Conservation (phyloP, 2,888 invertebrate genomes). For the Hydrotaea diabolus region DNA sequence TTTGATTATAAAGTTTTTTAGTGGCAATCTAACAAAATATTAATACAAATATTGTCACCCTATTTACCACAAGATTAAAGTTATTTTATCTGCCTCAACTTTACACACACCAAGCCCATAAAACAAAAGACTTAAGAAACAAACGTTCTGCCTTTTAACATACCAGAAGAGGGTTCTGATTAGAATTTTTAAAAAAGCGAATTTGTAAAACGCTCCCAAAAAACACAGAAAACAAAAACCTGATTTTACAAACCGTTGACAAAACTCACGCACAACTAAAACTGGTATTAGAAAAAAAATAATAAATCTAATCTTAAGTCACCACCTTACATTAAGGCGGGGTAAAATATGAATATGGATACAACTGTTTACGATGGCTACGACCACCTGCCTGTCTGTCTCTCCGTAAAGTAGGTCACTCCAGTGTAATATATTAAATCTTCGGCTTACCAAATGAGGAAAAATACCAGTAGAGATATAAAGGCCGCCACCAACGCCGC, state of each 20-base stretch:
- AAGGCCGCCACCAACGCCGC: not conserved
- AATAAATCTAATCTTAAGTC: slow-evolving; percentile 10
- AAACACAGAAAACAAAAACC: not conserved
- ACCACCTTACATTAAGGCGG: not conserved
- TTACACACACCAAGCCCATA: no score
- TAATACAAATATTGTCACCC: not conserved
- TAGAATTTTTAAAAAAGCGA: no score
- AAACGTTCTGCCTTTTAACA: not conserved
- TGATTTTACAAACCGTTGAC: not conserved
- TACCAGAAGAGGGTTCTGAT: not conserved
- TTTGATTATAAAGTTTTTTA: no score
- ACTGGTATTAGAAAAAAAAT: not conserved
- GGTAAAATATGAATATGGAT: not conserved
- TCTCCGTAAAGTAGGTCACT: not conserved
- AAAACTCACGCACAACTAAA: not conserved
- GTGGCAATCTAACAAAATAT: not conserved
- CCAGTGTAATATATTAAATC: slow-evolving; percentile 15
- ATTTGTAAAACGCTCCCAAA: slow-evolving; percentile 8
- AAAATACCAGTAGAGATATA: not conserved
- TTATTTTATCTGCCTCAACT: not conserved
- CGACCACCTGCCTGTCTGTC: not conserved
- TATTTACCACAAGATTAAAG: not conserved
- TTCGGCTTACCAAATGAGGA: not conserved
- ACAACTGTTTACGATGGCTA: not conserved
- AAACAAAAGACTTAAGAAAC: slow-evolving; percentile 7